phyloP scores from a whole-genome alignment of 2,113 vertebrate genomes.

The Brienomyrus brachyistius region DNA sequence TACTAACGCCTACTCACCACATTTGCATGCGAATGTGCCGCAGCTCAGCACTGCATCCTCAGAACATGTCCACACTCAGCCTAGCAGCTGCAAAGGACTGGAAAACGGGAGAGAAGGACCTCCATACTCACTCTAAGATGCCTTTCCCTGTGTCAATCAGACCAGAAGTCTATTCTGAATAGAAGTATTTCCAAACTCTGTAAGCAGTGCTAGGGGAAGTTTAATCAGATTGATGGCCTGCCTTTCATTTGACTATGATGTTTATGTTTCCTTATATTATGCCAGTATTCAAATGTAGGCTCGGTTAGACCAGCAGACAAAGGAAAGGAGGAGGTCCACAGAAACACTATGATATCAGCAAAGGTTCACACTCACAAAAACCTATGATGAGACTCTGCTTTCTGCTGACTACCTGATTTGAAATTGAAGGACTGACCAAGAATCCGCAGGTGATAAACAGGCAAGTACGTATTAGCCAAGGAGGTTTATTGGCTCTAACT shows the following conservation, averaged over 20 bases:
- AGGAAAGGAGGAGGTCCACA: not conserved
- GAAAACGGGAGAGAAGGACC: not conserved
- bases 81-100: not conserved
- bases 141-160: not conserved
- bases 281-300: slow-evolving; percentile 29
- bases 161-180: not conserved
- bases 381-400: not conserved
- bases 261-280: slow-evolving; percentile 23
- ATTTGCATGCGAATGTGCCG: not conserved
- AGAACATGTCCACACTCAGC: not conserved
- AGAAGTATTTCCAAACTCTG: not conserved
- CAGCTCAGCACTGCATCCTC: not conserved
- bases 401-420: not conserved
- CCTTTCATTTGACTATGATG: slow-evolving; percentile 28
- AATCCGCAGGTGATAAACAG: not conserved
- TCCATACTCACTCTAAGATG: not conserved
- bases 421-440: not conserved
- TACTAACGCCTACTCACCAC: not conserved
- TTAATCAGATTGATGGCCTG: slow-evolving; percentile 7
- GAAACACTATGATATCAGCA: not conserved
- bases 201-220: not conserved
- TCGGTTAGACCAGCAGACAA: not conserved
- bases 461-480: not conserved
- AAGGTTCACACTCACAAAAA: not conserved
- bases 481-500: not conserved